Percentiles rank a stretch among this genome's conserved stretches.
These are phyloP conservation scores for Spermophilus dauricus DNA, from an alignment of 2,113 vertebrate species.

Conservation along the genomic window DNA sequence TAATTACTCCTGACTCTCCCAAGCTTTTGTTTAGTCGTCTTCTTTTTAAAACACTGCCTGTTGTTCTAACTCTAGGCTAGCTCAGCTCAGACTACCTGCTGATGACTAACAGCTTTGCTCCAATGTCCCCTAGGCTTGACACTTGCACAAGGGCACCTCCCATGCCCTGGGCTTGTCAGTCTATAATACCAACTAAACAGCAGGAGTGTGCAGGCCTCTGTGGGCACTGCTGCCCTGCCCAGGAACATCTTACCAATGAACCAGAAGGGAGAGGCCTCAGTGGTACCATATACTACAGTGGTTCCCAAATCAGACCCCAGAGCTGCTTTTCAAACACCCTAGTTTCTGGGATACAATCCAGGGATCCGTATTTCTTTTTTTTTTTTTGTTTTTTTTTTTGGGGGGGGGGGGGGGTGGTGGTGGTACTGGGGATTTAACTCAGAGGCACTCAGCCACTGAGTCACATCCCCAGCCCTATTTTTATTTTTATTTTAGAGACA, in stretches of 20 bases:
- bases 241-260: background rate
- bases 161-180: background rate
- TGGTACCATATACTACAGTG: background rate
- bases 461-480: no score
- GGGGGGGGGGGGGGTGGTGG: no score
- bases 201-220: background rate
- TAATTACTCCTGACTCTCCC: background rate
- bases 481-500: no score
- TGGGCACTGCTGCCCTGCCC: background rate
- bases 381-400: no score
- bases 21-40: background rate
- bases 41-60: background rate
- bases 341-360: background rate
- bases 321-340: background rate
- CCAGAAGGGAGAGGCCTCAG: background rate
- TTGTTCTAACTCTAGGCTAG: background rate
- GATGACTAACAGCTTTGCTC: accelerated
- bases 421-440: no score
- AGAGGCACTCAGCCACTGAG: no score
- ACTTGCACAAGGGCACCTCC: background rate
- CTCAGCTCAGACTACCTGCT: background rate
- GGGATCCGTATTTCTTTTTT: background rate
- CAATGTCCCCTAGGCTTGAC: background rate
- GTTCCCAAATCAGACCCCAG: background rate
- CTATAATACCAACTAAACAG: background rate